Base-by-base conservation (phyloP, 2,113 vertebrate genomes). In the Procavia capensis region DNA sequence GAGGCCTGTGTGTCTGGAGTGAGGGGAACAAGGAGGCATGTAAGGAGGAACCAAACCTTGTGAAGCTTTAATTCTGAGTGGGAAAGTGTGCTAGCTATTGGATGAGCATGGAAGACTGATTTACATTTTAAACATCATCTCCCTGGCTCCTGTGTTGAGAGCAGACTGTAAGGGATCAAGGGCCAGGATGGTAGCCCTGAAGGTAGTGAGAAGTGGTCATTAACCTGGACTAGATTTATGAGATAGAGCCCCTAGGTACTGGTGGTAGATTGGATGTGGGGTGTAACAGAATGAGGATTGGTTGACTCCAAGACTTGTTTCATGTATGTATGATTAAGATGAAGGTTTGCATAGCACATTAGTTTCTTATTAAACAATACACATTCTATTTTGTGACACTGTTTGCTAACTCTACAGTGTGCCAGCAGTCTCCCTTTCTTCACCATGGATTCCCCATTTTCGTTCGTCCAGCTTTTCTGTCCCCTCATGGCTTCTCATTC, bases 191-290 rank as follows among this genome's bases (percentile, higher is more conserved):
- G 25, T 94, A 59, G 61, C n/a, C 27, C 10, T 20, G 70, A 41
- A 83, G n/a, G 39, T 66, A 19, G 25, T 85, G 36, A 83, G 57
- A 80, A 75, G 17, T 39, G 63, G 43, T 63, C 29, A 17, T 89
- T 84, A 29, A 29, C 63, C n/a, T 85, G 90, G 31, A 93, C 43
- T 86, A 66, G 70, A 45, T 70, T 91, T 90, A 27, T 85, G 59
- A 89, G 50, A 20, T 57, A 91, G 68, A 94, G 41, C 19, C 31
- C 22, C 31, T 41, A 45, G 57, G 22, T 41, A 70, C 24, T 66
- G 47, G 64, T 72, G 31, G 34, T 93, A 10, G 76, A 22, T 84
- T 78, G 43, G 10, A 45, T 75, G 22, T 80, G 13, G 13, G 10
- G 29, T 87, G 31, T 94, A 85, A 75, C 29, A 80, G 39, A 36